Conservation (phyloP, 1,140 invertebrate species). For the Acromyrmex heyeri region DNA sequence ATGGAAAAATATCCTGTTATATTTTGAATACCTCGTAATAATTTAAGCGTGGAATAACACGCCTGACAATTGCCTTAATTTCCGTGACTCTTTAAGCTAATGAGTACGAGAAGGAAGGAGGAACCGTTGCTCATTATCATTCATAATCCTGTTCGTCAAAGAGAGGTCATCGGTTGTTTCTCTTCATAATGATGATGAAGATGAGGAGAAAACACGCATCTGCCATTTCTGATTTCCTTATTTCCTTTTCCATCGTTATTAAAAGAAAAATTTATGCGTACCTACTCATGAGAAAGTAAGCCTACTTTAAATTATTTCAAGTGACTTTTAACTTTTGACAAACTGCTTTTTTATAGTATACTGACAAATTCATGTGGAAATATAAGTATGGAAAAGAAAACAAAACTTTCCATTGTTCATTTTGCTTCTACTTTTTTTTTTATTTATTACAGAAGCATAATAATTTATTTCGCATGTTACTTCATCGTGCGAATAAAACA, state of each 20-base stretch:
- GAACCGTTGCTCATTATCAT: conserved; percentile 54
- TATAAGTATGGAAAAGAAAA: not conserved
- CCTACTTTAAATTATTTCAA: not conserved
- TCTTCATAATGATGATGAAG: conserved; percentile 51
- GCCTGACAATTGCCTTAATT: conserved; percentile 54
- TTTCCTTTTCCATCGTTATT: conserved; percentile 19
- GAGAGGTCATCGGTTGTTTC: conserved; percentile 60
- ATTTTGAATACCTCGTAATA: not conserved
- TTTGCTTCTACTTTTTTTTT: not conserved
- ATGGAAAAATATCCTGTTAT: not conserved
- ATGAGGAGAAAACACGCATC: conserved; percentile 65
- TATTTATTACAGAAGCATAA: not conserved
- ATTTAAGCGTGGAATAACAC: conserved; percentile 27
- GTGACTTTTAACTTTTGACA: not conserved
- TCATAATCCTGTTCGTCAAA: conserved; percentile 48
- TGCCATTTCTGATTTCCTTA: conserved; percentile 20
- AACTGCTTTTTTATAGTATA: not conserved
- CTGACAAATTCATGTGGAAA: not conserved
- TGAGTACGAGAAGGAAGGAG: conserved; percentile 34
- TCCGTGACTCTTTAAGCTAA: conserved; percentile 49
- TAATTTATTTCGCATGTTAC: not conserved
- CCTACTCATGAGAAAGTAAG: conserved; percentile 13
- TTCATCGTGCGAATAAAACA: conserved; percentile 30
- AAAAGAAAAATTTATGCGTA: conserved; percentile 3
- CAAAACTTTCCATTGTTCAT: not conserved